These are phyloP conservation scores for Mungos mungo DNA, from an alignment of 2,113 vertebrate genomes.

Conservation along the genomic window DNA sequence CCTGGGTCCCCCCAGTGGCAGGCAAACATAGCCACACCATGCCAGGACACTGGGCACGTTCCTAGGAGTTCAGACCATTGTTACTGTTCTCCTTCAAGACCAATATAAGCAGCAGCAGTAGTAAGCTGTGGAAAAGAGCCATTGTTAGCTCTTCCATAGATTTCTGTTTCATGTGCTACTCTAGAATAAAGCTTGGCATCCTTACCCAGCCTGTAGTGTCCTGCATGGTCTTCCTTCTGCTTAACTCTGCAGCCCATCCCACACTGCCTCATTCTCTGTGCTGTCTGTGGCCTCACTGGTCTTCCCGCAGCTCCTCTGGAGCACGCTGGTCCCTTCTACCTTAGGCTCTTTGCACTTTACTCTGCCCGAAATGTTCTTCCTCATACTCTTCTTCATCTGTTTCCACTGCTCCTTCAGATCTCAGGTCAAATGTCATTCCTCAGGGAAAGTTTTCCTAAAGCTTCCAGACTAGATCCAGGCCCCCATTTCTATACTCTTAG, in stretches of 20 bases:
- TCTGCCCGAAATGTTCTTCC: not conserved
- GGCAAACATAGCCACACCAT: not conserved
- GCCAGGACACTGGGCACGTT: not conserved
- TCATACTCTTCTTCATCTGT: not conserved
- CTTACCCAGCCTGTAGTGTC: not conserved
- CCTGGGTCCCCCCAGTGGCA: not conserved
- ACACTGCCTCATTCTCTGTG: not conserved
- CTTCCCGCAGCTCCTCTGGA: not conserved
- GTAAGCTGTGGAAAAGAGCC: not conserved
- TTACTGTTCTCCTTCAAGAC: not conserved
- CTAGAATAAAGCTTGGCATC: not conserved
- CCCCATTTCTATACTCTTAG: not conserved
- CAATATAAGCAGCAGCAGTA: not conserved
- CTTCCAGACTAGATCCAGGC: not conserved
- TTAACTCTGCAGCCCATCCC: not conserved
- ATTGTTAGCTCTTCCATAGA: not conserved
- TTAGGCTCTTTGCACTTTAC: not conserved
- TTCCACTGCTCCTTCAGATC: not conserved
- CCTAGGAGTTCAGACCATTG: not conserved
- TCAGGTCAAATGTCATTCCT: slow-evolving; percentile 33
- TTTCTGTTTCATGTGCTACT: not conserved
- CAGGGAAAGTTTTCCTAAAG: not conserved
- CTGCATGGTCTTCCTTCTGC: not conserved
- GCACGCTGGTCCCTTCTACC: not conserved
- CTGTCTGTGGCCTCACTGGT: not conserved